Evolutionary conservation across 2,797 vertebrate species (phyloP), one percentile per base, ranked within the genome.

Genomic region (Sphenodon punctatus): DNA sequence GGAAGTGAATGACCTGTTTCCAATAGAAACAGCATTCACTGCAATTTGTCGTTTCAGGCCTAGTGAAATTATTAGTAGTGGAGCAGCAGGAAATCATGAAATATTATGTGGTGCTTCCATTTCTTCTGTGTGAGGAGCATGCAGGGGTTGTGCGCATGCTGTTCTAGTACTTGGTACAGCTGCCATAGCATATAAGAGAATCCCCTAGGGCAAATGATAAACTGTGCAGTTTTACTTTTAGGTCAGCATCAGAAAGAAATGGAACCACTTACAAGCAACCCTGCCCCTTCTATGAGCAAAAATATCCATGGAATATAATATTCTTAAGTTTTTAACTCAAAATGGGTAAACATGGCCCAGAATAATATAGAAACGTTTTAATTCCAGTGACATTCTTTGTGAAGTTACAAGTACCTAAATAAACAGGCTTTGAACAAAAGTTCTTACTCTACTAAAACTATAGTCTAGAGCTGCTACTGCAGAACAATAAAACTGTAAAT

Each of bases 381-480:
- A 79, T 79, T 3, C 34, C 23, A 60, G 55, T 30, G 25, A 2
- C 20, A 58, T 1, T 45, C 80, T 85, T 84, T 45, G 23, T 61
- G n/a, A 67, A 67, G 3, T 38, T 1, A 9, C 45, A 56, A 32
- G 25, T 25, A 69, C 10, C 46, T 19, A 39, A 27, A 53, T 48
- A 58, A 16, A 23, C 19, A 46, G 3, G 38, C 16, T 38, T 49
- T 55, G 15, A 64, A 22, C 23, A 56, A 45, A 72, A 46, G 6
- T 81, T 12, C 4, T 23, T 81, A 14, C 3, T 46, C 27, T 48
- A 3, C 14, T 72, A 19, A 58, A 32, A 80, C 30, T 70, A 4
- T 2, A 46, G 2, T 4, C 2, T 1, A 59, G 11, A 73, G 32
- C 22, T 67, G 4, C 9, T 64, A 71, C 68, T 32, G n/a, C 38